phyloP scores from a whole-genome alignment of 2,797 vertebrate genomes.

The Centroberyx gerrardi region DNA sequence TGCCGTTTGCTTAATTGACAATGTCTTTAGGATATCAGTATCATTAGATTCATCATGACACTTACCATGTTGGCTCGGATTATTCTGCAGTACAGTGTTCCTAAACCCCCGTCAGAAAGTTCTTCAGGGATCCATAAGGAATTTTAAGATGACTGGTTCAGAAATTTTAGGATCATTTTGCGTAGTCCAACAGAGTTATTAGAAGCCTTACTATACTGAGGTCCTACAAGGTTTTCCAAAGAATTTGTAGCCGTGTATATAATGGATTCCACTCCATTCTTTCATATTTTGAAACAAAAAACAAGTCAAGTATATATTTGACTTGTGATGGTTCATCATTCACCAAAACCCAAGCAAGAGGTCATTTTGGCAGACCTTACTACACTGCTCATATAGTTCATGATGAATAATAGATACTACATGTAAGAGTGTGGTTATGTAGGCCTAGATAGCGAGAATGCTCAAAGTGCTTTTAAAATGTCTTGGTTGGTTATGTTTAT shows the following conservation, averaged over 20 bases:
- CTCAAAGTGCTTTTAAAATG: background rate
- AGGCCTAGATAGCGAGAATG: background rate
- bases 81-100: background rate
- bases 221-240: constrained; percentile 1
- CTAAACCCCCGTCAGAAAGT: background rate
- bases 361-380: background rate
- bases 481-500: constrained; percentile 1
- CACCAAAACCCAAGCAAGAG: constrained; percentile 17
- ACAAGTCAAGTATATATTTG: background rate
- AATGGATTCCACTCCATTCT: background rate
- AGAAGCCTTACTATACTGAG: constrained; percentile 10
- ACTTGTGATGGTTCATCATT: constrained; percentile 8
- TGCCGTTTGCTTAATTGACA: constrained; percentile 46
- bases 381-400: background rate
- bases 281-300: constrained; percentile 4
- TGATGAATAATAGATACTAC: background rate
- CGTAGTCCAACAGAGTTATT: too few relatives aligned
- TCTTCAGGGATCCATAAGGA: constrained; percentile 29
- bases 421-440: background rate
- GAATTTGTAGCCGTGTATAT: constrained; percentile 6
- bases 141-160: constrained; percentile 23
- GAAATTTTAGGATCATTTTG: constrained; percentile 37
- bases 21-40: constrained; percentile 39
- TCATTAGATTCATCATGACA: constrained; percentile 21
- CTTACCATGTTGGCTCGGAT: constrained; percentile 3